These are phyloP conservation scores for Leucoptera coffeella DNA, from an alignment of 2,888 invertebrate species.

Conservation along the genomic window DNA sequence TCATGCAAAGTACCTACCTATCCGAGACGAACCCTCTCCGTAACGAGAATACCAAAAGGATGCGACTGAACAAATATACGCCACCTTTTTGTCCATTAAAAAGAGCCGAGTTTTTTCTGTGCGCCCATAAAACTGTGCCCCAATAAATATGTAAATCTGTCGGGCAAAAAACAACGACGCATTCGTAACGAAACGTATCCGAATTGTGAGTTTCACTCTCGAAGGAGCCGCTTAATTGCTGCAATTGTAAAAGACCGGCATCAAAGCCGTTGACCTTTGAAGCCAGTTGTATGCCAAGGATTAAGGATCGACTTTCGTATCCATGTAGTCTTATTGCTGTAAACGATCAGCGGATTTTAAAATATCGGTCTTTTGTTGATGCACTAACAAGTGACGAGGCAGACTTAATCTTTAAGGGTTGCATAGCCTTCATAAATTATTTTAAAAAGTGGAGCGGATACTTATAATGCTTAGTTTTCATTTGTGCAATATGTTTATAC, in stretches of 20 bases:
- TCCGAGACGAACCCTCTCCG: neutral
- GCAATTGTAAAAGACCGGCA: slow-evolving; percentile 21
- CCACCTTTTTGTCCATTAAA: slow-evolving; percentile 53
- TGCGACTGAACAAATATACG: slow-evolving; percentile 53
- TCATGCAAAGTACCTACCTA: slow-evolving; percentile 38
- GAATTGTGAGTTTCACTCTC: slow-evolving; percentile 44
- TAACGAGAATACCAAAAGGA: slow-evolving; percentile 40
- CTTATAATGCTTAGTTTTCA: too few species aligned
- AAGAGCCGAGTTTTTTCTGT: slow-evolving; percentile 35
- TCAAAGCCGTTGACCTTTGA: slow-evolving; percentile 2
- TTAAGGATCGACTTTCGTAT: too few species aligned
- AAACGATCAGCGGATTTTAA: too few species aligned
- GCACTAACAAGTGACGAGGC: too few species aligned
- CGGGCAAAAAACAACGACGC: slow-evolving; percentile 19
- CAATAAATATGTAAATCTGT: slow-evolving; percentile 53
- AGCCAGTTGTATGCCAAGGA: too few species aligned
- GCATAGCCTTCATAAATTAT: too few species aligned
- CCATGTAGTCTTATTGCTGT: too few species aligned
- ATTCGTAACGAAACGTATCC: slow-evolving; percentile 11
- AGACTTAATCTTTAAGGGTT: too few species aligned
- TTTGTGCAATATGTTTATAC: too few species aligned
- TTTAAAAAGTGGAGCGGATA: too few species aligned
- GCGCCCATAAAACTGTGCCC: slow-evolving; percentile 49
- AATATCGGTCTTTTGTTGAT: too few species aligned
- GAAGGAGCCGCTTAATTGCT: slow-evolving; percentile 34